A percentile compares a stretch with the other conserved stretches of the same genome.
These are phyloP conservation scores for Microtus oregoni DNA, from an alignment of 2,113 vertebrate genomes.

Conservation along the genomic window DNA sequence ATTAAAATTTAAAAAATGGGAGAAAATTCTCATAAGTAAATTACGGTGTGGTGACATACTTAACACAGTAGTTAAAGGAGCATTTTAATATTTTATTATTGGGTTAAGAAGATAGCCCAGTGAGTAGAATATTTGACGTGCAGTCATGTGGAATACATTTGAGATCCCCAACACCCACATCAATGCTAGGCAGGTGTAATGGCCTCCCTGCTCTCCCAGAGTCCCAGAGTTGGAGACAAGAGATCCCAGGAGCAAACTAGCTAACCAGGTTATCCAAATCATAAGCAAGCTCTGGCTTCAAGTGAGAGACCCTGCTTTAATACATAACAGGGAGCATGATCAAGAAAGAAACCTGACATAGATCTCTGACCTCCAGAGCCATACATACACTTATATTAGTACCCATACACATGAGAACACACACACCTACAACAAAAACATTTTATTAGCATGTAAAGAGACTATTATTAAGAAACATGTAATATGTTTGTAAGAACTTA, in stretches of 20 bases:
- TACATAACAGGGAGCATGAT: background rate
- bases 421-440: background rate
- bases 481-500: background rate
- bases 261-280: background rate
- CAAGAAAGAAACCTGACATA: background rate
- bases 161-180: background rate
- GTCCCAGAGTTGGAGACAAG: background rate
- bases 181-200: background rate
- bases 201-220: background rate
- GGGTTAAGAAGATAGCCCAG: background rate
- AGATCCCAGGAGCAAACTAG: background rate
- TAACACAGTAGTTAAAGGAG: constrained; percentile 21
- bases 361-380: background rate
- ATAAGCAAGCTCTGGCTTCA: background rate
- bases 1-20: constrained; percentile 13
- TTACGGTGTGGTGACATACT: background rate
- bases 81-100: constrained; percentile 33
- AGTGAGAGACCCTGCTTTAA: background rate
- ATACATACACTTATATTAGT: background rate
- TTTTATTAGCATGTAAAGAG: background rate
- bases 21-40: constrained; percentile 27
- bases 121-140: background rate
- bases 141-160: background rate
- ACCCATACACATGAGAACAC: background rate
- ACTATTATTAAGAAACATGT: background rate